These are phyloP conservation scores for Oophaga pumilio DNA, from an alignment of 2,113 vertebrate genomes.

Conservation along the genomic window DNA sequence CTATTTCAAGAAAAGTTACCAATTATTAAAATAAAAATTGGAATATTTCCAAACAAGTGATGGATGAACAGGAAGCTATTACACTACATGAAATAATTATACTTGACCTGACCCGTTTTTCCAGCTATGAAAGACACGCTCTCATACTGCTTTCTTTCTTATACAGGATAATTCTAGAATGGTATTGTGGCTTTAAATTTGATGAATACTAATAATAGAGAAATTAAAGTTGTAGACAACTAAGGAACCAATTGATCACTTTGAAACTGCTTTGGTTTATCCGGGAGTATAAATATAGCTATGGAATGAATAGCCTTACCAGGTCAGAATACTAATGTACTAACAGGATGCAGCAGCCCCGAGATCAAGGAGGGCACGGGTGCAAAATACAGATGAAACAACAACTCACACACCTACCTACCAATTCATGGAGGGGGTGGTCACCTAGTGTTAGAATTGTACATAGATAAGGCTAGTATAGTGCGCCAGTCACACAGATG, in stretches of 20 bases:
- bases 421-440: too few relatives aligned
- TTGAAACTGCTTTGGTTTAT: neutral
- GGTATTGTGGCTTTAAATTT: neutral
- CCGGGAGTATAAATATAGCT: too few relatives aligned
- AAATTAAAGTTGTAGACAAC: neutral
- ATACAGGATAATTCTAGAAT: neutral
- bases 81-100: neutral
- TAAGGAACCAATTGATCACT: neutral
- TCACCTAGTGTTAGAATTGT: too few relatives aligned
- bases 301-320: too few relatives aligned
- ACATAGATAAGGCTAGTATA: too few relatives aligned
- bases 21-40: constrained; percentile 35
- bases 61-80: constrained; percentile 23
- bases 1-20: constrained; percentile 14
- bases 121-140: neutral
- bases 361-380: too few relatives aligned
- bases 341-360: too few relatives aligned
- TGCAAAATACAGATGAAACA: too few relatives aligned
- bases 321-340: too few relatives aligned
- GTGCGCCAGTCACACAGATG: too few relatives aligned
- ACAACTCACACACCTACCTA: too few relatives aligned
- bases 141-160: neutral
- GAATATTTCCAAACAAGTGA: constrained; percentile 37
- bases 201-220: neutral
- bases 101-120: neutral